Percentiles rank a stretch among this genome's conserved stretches.
These are phyloP conservation scores for Pogonophryne albipinna DNA, from an alignment of 2,797 vertebrate genomes.

Conservation along the genomic window DNA sequence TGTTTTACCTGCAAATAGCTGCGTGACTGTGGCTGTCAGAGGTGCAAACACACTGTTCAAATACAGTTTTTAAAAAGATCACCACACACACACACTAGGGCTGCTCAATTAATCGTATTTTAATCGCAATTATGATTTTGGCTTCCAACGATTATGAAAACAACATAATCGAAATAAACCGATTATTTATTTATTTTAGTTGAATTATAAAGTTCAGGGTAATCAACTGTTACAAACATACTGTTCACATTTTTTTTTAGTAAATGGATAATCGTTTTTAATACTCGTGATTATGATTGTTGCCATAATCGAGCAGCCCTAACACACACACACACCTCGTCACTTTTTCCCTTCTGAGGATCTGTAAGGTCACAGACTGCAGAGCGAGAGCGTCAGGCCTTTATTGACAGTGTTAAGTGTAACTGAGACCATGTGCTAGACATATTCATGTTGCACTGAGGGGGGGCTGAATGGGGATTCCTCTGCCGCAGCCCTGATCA, in stretches of 20 bases:
- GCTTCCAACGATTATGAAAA: no score
- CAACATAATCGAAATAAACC: no score
- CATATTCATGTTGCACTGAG: conserved; percentile 19
- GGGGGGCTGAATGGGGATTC: conserved; percentile 31
- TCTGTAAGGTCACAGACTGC: conserved; percentile 17
- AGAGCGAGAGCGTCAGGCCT: conserved; percentile 12
- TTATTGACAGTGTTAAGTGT: conserved; percentile 20
- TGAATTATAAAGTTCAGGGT: no score
- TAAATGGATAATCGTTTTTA: no score
- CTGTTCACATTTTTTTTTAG: no score
- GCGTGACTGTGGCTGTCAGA: not conserved
- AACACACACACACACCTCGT: not conserved
- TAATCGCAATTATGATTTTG: no score
- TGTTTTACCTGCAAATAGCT: conserved; percentile 4
- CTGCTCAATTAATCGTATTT: no score
- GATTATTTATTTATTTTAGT: no score
- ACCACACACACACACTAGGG: not conserved
- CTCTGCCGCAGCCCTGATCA: conserved; percentile 40
- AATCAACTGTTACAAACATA: no score
- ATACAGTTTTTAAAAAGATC: not conserved
- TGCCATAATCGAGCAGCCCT: no score
- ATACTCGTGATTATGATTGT: no score
- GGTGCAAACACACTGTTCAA: not conserved
- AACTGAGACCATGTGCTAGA: conserved; percentile 14
- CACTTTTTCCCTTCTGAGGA: not conserved